A percentile compares a stretch with the other conserved stretches of the same genome.
phyloP scores from a whole-genome alignment of 2,888 invertebrate genomes.

The Bursaphelenchus okinawaensis region DNA sequence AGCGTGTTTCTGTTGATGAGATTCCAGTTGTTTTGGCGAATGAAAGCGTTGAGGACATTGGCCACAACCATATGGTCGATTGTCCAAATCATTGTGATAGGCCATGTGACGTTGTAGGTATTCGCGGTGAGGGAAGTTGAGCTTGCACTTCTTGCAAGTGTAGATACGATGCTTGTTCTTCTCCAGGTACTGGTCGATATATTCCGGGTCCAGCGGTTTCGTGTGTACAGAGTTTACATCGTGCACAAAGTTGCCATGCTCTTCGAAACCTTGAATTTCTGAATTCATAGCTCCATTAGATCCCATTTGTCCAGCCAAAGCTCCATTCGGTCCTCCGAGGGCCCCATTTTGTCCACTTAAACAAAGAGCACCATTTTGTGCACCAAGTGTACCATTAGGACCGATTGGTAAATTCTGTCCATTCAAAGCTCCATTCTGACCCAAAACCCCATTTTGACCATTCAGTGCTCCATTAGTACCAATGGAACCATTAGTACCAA shows the following conservation, averaged over 20 bases:
- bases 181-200: slow-evolving; percentile 26
- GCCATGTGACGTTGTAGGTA: slow-evolving; percentile 49
- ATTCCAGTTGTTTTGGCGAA: slow-evolving; percentile 37
- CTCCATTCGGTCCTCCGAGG: slow-evolving; percentile 13
- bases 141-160: slow-evolving; percentile 51
- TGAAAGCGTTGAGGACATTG: slow-evolving; percentile 43
- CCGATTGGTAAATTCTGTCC: too few relatives aligned
- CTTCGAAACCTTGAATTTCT: slow-evolving; percentile 6
- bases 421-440: too few relatives aligned
- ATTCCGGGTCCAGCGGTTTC: slow-evolving; percentile 30
- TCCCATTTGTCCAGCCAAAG: slow-evolving; percentile 9
- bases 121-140: slow-evolving; percentile 51
- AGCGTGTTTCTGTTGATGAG: slow-evolving; percentile 40
- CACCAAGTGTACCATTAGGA: too few relatives aligned
- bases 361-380: too few relatives aligned
- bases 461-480: too few relatives aligned
- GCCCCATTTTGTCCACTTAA: too few relatives aligned
- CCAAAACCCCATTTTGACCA: too few relatives aligned
- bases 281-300: slow-evolving; percentile 1
- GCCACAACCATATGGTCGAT: slow-evolving; percentile 29
- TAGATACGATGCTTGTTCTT: slow-evolving; percentile 37
- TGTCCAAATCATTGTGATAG: slow-evolving; percentile 46
- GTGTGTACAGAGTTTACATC: slow-evolving; percentile 20
- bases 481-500: too few relatives aligned
- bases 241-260: not conserved